phyloP scores from a whole-genome alignment of 2,888 invertebrate genomes.

The Ophioninae sp. region DNA sequence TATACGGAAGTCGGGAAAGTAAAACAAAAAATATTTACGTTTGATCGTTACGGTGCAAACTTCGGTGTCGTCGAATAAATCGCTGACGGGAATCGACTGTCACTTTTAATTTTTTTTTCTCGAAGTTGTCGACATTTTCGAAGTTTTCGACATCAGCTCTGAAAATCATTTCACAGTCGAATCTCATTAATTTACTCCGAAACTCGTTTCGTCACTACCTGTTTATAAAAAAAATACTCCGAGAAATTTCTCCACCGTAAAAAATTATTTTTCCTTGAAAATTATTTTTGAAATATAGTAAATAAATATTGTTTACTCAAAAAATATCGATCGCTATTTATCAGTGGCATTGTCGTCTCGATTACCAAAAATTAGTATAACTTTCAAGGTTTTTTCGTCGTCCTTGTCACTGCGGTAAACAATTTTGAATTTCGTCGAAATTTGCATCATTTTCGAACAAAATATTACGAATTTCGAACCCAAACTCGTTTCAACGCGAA shows the following conservation, averaged over 20 bases:
- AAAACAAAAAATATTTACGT: too few species aligned
- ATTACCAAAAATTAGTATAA: background rate
- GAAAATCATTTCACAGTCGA: background rate
- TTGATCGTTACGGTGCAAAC: too few species aligned
- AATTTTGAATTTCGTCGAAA: background rate
- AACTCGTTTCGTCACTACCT: background rate
- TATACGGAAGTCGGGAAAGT: too few species aligned
- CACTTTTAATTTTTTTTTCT: background rate
- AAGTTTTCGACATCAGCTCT: background rate
- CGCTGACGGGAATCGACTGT: too few species aligned
- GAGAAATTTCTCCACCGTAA: background rate
- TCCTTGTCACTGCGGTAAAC: background rate
- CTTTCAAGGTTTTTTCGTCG: background rate
- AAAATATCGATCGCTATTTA: background rate
- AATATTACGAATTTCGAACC: background rate
- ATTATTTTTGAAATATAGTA: background rate
- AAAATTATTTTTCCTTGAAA: background rate
- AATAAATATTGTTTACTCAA: background rate
- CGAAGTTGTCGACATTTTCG: too few species aligned
- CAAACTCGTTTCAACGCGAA: background rate
- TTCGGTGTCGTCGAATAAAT: background rate
- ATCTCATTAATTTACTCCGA: background rate
- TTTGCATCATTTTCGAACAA: background rate
- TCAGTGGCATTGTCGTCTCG: background rate
- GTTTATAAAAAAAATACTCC: too few species aligned